Evolutionary conservation across 2,113 vertebrate genomes (phyloP).

Genomic region (Amia ocellicauda): DNA sequence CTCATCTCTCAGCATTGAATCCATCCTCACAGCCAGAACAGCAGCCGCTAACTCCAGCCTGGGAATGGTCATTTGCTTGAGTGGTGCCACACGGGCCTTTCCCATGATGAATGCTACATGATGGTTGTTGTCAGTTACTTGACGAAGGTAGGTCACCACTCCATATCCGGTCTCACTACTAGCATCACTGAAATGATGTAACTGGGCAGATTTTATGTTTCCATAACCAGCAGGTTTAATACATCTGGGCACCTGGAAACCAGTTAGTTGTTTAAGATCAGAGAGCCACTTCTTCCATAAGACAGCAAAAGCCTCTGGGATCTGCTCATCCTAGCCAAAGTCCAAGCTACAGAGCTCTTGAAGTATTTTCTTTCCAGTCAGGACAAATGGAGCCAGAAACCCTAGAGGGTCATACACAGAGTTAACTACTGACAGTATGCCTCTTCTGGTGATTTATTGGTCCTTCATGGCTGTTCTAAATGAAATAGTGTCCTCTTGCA

Average conservation of each 20-base stretch:
- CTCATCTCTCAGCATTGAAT: neutral
- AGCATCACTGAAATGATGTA: constrained; percentile 18
- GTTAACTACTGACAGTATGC: constrained; percentile 5
- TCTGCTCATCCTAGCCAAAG: constrained; percentile 4
- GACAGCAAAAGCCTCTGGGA: neutral
- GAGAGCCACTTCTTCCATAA: constrained; percentile 3
- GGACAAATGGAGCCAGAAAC: constrained; percentile 10
- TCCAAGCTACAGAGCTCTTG: constrained; percentile 14
- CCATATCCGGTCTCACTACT: neutral
- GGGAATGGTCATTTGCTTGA: constrained; percentile 3
- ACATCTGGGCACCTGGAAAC: constrained; percentile 5
- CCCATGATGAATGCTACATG: neutral
- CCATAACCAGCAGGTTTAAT: constrained; percentile 3
- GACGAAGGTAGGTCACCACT: neutral
- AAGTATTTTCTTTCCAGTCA: constrained; percentile 14
- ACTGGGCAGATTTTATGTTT: neutral
- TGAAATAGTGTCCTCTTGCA: constrained; percentile 14
- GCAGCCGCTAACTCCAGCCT: constrained; percentile 1
- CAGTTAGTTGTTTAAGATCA: constrained; percentile 1
- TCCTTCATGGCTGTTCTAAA: constrained; percentile 12
- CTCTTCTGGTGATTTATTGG: constrained; percentile 15
- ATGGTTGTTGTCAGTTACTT: too few species aligned
- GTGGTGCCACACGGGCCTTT: neutral
- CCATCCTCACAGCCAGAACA: neutral
- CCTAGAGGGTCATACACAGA: constrained; percentile 26